Percentiles rank a stretch among this genome's conserved stretches.
Conservation (phyloP, 2,113 vertebrate genomes). For the Tragelaphus scriptus region DNA sequence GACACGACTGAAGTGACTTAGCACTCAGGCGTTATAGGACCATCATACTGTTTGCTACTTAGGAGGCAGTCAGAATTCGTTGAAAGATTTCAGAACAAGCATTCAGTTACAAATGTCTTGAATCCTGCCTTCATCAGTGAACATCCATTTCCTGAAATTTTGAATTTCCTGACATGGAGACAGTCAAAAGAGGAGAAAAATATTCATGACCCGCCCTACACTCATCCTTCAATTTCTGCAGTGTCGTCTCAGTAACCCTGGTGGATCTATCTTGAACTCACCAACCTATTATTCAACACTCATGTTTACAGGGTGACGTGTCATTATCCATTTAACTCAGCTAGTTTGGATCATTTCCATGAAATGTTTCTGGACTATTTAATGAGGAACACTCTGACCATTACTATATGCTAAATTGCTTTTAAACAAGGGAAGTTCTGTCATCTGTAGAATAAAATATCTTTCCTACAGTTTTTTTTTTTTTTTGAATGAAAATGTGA, state of each 20-base stretch:
- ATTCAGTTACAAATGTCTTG: fast-evolving
- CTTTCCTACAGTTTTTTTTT: background rate
- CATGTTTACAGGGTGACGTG: background rate
- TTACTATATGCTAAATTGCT: slow-evolving; percentile 8
- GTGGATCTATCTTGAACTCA: background rate
- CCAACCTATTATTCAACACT: background rate
- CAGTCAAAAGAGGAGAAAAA: background rate
- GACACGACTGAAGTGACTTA: background rate
- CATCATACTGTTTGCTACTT: background rate
- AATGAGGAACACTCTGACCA: background rate
- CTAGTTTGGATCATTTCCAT: background rate
- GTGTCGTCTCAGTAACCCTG: fast-evolving
- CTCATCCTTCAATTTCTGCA: background rate
- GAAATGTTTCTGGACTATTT: background rate
- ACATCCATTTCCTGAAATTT: background rate
- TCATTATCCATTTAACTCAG: background rate
- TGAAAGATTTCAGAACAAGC: background rate
- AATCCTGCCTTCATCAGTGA: background rate
- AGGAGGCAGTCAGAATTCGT: background rate
- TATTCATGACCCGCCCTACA: fast-evolving
- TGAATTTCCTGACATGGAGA: background rate
- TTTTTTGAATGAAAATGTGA: background rate
- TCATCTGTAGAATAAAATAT: background rate
- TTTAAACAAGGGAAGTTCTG: slow-evolving; percentile 33
- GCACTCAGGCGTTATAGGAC: background rate